Evolutionary conservation across 1,140 invertebrate genomes (phyloP).

Genomic region (Scylla paramamosain): DNA sequence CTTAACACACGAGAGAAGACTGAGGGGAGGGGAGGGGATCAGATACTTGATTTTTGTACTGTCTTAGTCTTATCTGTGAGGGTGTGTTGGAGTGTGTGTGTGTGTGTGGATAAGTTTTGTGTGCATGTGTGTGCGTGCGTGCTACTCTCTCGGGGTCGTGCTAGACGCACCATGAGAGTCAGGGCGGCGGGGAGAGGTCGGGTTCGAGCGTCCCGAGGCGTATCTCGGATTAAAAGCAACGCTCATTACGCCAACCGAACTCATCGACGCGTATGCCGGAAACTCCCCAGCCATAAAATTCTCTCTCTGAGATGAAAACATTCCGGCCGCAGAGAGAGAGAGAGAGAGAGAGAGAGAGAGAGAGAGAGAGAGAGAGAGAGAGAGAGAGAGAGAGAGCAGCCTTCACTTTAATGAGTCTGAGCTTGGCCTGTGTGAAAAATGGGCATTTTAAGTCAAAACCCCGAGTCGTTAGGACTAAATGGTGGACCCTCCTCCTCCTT

Average conservation of each 20-base stretch:
- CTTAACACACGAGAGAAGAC: neutral
- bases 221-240: neutral
- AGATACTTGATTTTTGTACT: too few relatives aligned
- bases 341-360: constrained; percentile 22
- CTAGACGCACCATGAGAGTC: neutral
- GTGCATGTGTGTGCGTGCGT: neutral
- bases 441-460: constrained; percentile 66
- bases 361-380: neutral
- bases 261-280: neutral
- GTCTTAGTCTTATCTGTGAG: neutral
- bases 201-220: neutral
- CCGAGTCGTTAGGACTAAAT: constrained; percentile 53
- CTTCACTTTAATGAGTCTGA: constrained; percentile 48
- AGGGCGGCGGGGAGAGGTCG: neutral
- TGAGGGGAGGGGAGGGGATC: too few relatives aligned
- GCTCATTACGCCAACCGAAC: constrained; percentile 1
- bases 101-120: neutral
- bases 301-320: constrained; percentile 19
- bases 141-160: too few relatives aligned
- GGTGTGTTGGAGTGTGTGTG: neutral
- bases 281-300: constrained; percentile 18
- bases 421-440: constrained; percentile 59
- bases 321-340: neutral
- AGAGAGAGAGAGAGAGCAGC: neutral
- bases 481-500: constrained; percentile 11